Evolutionary conservation across 1,140 invertebrate genomes (phyloP).

Genomic region (Lasioglossum baleicum): DNA sequence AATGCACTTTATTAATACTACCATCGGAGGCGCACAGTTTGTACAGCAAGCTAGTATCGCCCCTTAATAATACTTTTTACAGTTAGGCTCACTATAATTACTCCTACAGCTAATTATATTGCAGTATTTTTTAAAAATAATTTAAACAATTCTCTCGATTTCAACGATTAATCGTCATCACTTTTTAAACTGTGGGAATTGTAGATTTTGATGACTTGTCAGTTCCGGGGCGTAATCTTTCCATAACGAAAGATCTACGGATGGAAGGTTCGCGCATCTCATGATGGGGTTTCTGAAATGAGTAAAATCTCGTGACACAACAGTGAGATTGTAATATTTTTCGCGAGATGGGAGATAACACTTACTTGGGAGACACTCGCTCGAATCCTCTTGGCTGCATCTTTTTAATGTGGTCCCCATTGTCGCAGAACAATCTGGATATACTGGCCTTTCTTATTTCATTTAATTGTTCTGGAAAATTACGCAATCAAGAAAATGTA

Average conservation of each 20-base stretch:
- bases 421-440: slow-evolving; percentile 92
- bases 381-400: slow-evolving; percentile 87
- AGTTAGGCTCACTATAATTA: not conserved
- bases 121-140: not conserved
- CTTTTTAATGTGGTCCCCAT: slow-evolving; percentile 86
- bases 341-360: slow-evolving; percentile 24
- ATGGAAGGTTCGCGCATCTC: slow-evolving; percentile 84
- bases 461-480: slow-evolving; percentile 87
- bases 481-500: not conserved
- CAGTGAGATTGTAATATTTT: not conserved
- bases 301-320: not conserved
- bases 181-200: not conserved
- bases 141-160: not conserved
- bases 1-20: slow-evolving; percentile 9
- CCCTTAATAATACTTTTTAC: not conserved
- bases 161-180: not conserved
- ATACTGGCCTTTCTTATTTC: slow-evolving; percentile 92
- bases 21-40: not conserved
- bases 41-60: not conserved
- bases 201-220: not conserved
- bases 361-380: slow-evolving; percentile 82
- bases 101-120: not conserved
- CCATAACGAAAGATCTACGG: slow-evolving; percentile 84
- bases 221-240: slow-evolving; percentile 74
- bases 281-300: slow-evolving; percentile 84